Evolutionary conservation across 2,888 invertebrate genomes (phyloP), one percentile per base, ranked within the genome.

Genomic region (Eristalinus sepulchralis): DNA sequence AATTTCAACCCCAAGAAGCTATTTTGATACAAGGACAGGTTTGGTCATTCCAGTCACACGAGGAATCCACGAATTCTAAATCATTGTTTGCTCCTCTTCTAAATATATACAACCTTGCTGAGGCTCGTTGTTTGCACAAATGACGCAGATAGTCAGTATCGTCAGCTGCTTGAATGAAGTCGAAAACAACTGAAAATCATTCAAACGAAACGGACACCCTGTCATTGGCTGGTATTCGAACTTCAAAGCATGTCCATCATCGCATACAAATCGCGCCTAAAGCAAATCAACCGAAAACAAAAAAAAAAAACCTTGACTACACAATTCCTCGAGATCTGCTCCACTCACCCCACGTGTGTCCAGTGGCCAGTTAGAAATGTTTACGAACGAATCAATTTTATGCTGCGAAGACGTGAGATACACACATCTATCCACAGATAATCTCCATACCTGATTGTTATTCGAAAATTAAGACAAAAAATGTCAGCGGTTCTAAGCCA

Each of bases 141-240:
- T 47, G 47, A 47, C 17, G 47, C 47, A 47, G 17, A 47, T 47
- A 17, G 17, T 8, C 39, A 47, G n/a, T n/a, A 17, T 13, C 1
- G 36, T 36, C 36, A 13, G 11, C 13, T 13, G 36, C 13, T 13
- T 36, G 36, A 10, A n/a, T 17, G 47, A 47, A 17, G 47, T 47
- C 27, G n/a, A 39, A 27, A 64, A 27, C 66, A 66, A 39, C 47
- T 47, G 27, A 47, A 47, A 66, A 17, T 53, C 47, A 53, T 53
- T 53, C 47, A 39, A 66, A 47, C 47, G 47, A 13, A 66, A 66
- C 64, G n/a, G 47, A 8, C 17, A 5, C 17, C 11, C 27, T 24
- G 1, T 10, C 27, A 8, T 17, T 47, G 47, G 20, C 17, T 31
- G n/a, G 53, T 67, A 67, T 27, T 33, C 31, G 33, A 55, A 11